Base-by-base conservation (phyloP, 1,140 invertebrate species). In the Neotoxoptera formosana region DNA sequence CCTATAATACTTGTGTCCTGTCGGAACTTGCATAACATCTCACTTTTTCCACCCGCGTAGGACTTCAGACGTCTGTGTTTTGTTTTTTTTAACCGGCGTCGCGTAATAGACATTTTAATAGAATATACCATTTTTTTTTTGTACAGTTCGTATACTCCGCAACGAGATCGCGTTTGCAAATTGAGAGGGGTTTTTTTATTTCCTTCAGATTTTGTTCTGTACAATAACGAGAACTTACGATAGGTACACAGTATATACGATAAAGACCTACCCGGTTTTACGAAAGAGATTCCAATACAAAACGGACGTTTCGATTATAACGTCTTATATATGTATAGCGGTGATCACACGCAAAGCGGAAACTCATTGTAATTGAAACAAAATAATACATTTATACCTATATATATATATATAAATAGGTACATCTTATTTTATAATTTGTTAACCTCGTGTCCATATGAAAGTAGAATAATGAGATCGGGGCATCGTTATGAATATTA, bases 381-480 rank as follows among this genome's bases (percentile, higher is more conserved):
- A n/a, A n/a, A 76, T 76, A 76, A n/a, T 76, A n/a, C 4, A 14
- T 67, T 14, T 67, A n/a, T n/a, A n/a, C n/a, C n/a, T n/a, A n/a
- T 30, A 0, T n/a, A 0, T n/a, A 76, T 76, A n/a, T 67, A n/a
- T n/a, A 76, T 17, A 53, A 21, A 7, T 21, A 21, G 6, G 21
- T 21, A 23, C 21, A 53, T 53, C 1, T 51, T 67, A 41, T 67
- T 60, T n/a, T 76, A 76, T 76, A 76, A 76, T 60, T 90, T 67
- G n/a, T 90, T 90, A 90, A 30, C 11, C 30, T 90, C 36, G 51
- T 45, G 60, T 34, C 30, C 45, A 41, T 92, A 48, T 83, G 90
- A 92, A 92, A 92, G 90, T 81, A 83, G 90, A 92, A 92, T 48
- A 92, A 92, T 92, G 60, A 48, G 90, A 92, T 92, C 90, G 30